These are phyloP conservation scores for Spisula solida DNA, from an alignment of 2,888 invertebrate genomes.

Conservation along the genomic window DNA sequence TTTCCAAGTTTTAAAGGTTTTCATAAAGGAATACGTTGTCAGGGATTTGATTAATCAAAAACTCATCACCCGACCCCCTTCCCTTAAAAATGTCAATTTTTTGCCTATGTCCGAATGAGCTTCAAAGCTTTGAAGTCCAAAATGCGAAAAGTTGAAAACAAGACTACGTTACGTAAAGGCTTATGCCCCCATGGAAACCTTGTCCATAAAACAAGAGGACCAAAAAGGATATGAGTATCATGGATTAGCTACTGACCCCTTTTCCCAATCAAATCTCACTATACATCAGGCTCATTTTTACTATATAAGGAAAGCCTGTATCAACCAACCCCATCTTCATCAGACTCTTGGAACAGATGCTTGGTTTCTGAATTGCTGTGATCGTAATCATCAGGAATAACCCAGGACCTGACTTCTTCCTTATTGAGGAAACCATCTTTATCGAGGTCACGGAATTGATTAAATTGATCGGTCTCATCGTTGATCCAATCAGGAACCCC, in stretches of 20 bases:
- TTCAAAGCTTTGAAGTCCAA: no score
- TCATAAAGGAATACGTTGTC: no score
- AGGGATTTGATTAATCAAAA: no score
- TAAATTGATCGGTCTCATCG: constrained; percentile 96
- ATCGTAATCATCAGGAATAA: constrained; percentile 97
- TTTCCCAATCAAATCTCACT: neutral
- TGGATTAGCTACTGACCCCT: no score
- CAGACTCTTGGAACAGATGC: constrained; percentile 97
- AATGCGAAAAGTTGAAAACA: neutral
- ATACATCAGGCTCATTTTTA: constrained; percentile 24
- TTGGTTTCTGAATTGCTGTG: constrained; percentile 98
- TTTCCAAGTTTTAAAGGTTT: no score
- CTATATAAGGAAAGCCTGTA: neutral
- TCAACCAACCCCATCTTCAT: constrained; percentile 91
- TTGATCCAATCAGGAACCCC: constrained; percentile 97
- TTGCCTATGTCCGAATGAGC: no score
- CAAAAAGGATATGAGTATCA: no score
- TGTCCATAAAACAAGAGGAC: no score
- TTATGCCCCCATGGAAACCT: no score
- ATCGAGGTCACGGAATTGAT: constrained; percentile 93
- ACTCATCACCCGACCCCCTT: no score
- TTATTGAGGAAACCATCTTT: constrained; percentile 95
- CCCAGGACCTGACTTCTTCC: constrained; percentile 94
- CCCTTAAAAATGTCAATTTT: no score
- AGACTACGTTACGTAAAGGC: no score